Base-by-base conservation (phyloP, 2,797 vertebrate genomes). In the Sus cebifrons region DNA sequence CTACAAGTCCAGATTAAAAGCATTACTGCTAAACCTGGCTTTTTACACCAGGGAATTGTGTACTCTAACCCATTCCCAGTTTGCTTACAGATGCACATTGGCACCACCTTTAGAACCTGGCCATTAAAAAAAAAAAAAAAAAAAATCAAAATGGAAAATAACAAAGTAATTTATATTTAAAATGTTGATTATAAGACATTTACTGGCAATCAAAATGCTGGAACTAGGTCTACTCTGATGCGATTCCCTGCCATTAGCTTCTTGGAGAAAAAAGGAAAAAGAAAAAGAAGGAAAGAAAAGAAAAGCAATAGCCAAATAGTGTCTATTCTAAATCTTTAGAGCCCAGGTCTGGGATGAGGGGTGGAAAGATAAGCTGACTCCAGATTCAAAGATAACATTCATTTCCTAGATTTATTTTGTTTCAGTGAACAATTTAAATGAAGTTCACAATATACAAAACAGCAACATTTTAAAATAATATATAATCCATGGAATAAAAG, bases 1-100 rank as follows among this genome's bases (percentile, higher is more conserved):
- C 99, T 99, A 98, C 99, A 99, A 99, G 99, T 99, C 99, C 99
- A 99, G 99, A 99, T 99, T 99, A 99, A 99, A 99, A 99, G 99
- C 99, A 99, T 99, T 99, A 99, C 99, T 98, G 99, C 99, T 99
- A 99, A 99, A 99, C 99, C 99, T 99, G 99, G 98, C 99, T 99
- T 99, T 98, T 98, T 98, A 98, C 99, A 99, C 99, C 83, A 98
- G 99, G 99, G 99, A 99, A 99, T 99, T 99, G 98, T 98, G 98
- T 98, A 98, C 99, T 99, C 98, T 99, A 99, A 99, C 99, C 99
- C 99, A 99, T 99, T 99, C 99, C 99, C 99, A 99, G 98, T 98
- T 98, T 98, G 98, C 98, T 98, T 98, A 98, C 98, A 97, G 96
- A 99, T 97, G 98, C 97, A 98, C 98, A 98, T 93, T 98, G 98